Percentiles rank a stretch among this genome's conserved stretches.
These are phyloP conservation scores for Clarias macrocephalus DNA, from an alignment of 2,113 vertebrate genomes.

Conservation along the genomic window DNA sequence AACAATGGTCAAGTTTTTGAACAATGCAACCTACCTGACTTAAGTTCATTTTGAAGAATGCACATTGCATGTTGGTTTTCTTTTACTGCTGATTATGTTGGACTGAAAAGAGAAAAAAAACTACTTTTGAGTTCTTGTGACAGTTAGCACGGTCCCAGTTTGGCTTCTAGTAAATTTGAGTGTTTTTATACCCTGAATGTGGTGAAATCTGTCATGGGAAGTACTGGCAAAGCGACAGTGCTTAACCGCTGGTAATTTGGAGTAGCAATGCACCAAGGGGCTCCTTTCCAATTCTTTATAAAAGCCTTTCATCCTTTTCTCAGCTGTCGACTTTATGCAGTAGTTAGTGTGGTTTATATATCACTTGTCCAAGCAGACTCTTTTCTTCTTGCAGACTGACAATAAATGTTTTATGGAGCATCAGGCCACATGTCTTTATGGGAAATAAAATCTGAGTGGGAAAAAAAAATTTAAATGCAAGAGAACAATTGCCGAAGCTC, in stretches of 20 bases:
- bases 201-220: slow-evolving; percentile 8
- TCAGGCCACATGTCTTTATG: slow-evolving; percentile 19
- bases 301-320: slow-evolving; percentile 33
- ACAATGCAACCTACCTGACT: background rate
- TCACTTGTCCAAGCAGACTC: slow-evolving; percentile 21
- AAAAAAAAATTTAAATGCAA: background rate
- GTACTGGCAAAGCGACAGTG: slow-evolving; percentile 6
- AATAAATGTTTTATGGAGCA: slow-evolving; percentile 38
- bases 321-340: slow-evolving; percentile 44
- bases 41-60: background rate
- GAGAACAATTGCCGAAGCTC: background rate
- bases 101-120: background rate
- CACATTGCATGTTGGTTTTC: background rate
- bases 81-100: background rate
- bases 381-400: slow-evolving; percentile 14
- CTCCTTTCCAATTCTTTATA: slow-evolving; percentile 67
- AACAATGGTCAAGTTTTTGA: background rate
- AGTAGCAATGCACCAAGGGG: slow-evolving; percentile 76
- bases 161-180: background rate
- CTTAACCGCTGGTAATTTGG: slow-evolving; percentile 34
- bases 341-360: slow-evolving; percentile 42
- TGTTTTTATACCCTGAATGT: background rate
- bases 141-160: too few species aligned
- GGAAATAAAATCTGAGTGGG: slow-evolving; percentile 12
- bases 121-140: background rate